Evolutionary conservation across 1,140 invertebrate species (phyloP), one percentile per base, ranked within the genome.

Genomic region (Drosophila repleta): DNA sequence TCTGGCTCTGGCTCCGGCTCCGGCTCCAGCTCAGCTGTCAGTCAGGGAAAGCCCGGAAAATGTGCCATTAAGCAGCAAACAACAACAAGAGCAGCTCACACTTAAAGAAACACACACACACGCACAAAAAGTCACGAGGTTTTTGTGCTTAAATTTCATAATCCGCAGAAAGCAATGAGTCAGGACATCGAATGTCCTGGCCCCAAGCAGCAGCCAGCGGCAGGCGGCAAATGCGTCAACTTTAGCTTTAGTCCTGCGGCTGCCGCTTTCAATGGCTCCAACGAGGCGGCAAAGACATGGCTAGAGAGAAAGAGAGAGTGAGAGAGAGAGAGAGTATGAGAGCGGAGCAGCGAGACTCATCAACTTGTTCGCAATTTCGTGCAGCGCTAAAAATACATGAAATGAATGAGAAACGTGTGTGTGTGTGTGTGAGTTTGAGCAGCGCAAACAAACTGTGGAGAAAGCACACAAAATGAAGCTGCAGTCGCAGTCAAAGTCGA

Each of bases 101-200:
- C 45, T 45, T 51, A 70, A 53, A 49, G 45, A 72, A 62, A 24
- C 20, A 8, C 3, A 29, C 24, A 15, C 46, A 24, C 37, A 15
- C 46, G 18, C 37, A 52, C 24, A 61, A 73, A 66, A 52, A 49
- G 74, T 48, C 63, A 65, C 32, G 60, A 66, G 63, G 82, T 81
- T 85, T 87, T 85, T 85, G 78, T 81, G 61, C 79, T 85, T 87
- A 87, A 85, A 85, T 85, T 85, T 87, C 82, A 85, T 85, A 85
- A 85, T 85, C 67, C 80, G 69, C 64, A 85, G 82, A 85, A 85
- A 85, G 74, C 74, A 76, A 63, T 62, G 49, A 72, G 68, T 60
- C 64, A 53, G 53, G 41, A 72, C 73, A 73, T 72, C 69, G 39
- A 72, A 72, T 67, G 63, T 72, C 63, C 69, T 60, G 32, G 39